phyloP scores from a whole-genome alignment of 2,797 vertebrate species.

The Fistularia commersonii region DNA sequence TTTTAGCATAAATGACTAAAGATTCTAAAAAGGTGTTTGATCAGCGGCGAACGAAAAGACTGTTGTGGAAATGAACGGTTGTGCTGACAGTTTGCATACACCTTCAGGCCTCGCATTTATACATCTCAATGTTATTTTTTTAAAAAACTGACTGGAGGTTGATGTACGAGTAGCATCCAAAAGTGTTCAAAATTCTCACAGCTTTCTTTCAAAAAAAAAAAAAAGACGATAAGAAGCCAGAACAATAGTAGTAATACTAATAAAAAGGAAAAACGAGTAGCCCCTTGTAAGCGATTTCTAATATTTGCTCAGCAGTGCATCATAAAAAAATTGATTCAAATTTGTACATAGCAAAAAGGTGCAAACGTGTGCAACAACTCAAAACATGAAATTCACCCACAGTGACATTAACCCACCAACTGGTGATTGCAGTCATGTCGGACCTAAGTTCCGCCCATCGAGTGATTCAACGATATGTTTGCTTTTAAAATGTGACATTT shows the following conservation, averaged over 20 bases:
- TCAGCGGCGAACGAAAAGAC: constrained; percentile 37
- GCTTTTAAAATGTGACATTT: constrained; percentile 65
- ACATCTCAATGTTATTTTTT: constrained; percentile 28
- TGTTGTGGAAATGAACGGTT: constrained; percentile 20
- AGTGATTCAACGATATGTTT: constrained; percentile 58
- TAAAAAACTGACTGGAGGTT: constrained; percentile 27
- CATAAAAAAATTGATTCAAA: constrained; percentile 61
- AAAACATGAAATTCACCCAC: constrained; percentile 55
- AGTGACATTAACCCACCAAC: constrained; percentile 30
- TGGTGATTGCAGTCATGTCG: constrained; percentile 36
- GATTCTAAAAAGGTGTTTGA: constrained; percentile 23
- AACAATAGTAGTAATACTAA: too few species aligned
- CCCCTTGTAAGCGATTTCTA: constrained; percentile 42
- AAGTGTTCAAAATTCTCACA: constrained; percentile 47
- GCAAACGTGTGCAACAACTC: constrained; percentile 67
- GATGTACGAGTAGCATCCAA: constrained; percentile 29
- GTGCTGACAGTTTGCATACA: constrained; percentile 38
- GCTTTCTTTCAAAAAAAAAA: constrained; percentile 42
- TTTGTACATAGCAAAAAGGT: constrained; percentile 64
- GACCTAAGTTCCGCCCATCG: constrained; percentile 20
- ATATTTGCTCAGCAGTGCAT: constrained; percentile 72
- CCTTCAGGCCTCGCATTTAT: constrained; percentile 29
- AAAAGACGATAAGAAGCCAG: neutral
- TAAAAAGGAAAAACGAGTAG: constrained; percentile 19
- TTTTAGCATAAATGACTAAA: constrained; percentile 32